Evolutionary conservation across 2,113 vertebrate genomes (phyloP), one percentile per base, ranked within the genome.

Genomic region (Edolisoma coerulescens): DNA sequence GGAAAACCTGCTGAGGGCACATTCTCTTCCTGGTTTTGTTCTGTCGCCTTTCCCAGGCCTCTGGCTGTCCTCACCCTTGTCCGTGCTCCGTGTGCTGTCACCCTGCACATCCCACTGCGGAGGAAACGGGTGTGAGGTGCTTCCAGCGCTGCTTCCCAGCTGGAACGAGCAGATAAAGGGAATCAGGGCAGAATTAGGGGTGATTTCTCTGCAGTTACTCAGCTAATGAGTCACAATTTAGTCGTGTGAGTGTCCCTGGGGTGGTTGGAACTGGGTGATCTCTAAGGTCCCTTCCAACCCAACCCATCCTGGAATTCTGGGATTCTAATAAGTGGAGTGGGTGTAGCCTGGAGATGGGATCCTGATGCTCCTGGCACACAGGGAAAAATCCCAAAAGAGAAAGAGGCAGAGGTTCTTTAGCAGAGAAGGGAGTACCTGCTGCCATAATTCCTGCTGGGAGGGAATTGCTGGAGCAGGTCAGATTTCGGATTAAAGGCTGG

Each of bases 11-110:
- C 53, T 73, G 67, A 96, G 84, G 74, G 49, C 41, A 45, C 16
- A 19, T 65, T 68, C n/a, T 57, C 7, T 35, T 87, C 81, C 91
- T 87, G 87, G 61, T 35, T 84, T 92, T 87, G 74, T 91, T 87
- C 61, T 79, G 24, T 8, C 1, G 1, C 49, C 49, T 87, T 61
- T 91, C 77, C 87, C 89, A 87, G 60, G 35, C 42, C 89, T 89
- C 69, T 33, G 18, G 27, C 41, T 92, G 68, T 75, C 69, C 93
- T 63, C 56, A 63, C 24, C 68, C 64, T 59, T 26, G 47, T 84
- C 74, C 71, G 1, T 13, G 67, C 44, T 23, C 60, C 3, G 0
- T 49, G 53, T 37, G 64, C 49, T 27, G 65, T 18, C 53, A 17
- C 37, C 37, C 41, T 3, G 10, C 76, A 44, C 10, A 35, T 45